These are phyloP conservation scores for Poecilus cupreus DNA, from an alignment of 2,888 invertebrate species.

Conservation along the genomic window DNA sequence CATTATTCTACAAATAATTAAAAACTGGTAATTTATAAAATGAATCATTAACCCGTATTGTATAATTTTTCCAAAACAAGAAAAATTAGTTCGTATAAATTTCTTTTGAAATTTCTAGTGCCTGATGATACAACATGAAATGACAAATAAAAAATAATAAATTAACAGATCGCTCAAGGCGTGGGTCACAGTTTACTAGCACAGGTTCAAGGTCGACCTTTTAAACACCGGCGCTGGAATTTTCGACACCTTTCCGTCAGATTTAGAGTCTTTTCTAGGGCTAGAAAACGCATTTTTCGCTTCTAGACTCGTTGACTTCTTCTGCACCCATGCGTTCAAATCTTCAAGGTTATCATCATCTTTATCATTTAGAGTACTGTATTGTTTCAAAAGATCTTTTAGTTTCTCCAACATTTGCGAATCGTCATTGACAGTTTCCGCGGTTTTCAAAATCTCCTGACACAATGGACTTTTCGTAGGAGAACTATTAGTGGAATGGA, in stretches of 20 bases:
- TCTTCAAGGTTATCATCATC: conserved; percentile 78
- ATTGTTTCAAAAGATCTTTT: conserved; percentile 80
- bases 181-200: conserved; percentile 13
- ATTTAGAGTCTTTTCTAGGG: conserved; percentile 75
- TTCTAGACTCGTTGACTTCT: conserved; percentile 64
- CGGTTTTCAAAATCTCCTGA: conserved; percentile 83
- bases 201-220: conserved; percentile 53
- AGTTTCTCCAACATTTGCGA: conserved; percentile 83
- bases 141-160: not conserved
- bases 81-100: conserved; percentile 28
- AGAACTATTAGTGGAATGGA: conserved; percentile 77
- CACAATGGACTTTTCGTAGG: conserved; percentile 81
- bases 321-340: conserved; percentile 84
- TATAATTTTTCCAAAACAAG: conserved; percentile 22
- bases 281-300: conserved; percentile 67
- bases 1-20: conserved; percentile 11
- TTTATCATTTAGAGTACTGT: conserved; percentile 76
- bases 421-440: conserved; percentile 84
- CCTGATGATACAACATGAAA: not conserved
- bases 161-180: not conserved
- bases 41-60: conserved; percentile 38
- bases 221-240: conserved; percentile 73
- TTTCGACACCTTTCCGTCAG: conserved; percentile 73
- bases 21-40: conserved; percentile 20
- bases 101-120: not conserved